Evolutionary conservation across 1,140 invertebrate genomes (phyloP), one percentile per base, ranked within the genome.

Genomic region (Zaprionus vittiger): DNA sequence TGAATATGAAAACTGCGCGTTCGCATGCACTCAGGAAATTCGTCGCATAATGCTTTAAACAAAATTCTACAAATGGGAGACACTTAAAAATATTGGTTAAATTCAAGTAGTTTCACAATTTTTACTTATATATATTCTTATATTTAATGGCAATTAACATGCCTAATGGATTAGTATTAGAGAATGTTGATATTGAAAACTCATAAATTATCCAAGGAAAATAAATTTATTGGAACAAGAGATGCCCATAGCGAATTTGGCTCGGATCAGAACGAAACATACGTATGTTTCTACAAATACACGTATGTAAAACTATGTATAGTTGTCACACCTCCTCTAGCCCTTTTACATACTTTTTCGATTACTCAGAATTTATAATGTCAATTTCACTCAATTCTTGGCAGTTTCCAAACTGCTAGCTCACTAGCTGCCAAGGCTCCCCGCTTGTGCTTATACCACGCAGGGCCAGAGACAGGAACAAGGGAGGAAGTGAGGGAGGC

Each of bases 1-100:
- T 81, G 66, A 79, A 81, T 81, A 79, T 81, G 70, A 81, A 72
- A 77, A 63, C 49, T 59, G 54, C 17, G 17, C 54, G 15, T 38
- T 15, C 37, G 14, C 37, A 38, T 12, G 26, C 26, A 41, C 66
- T 22, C 59, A 74, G 37, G 68, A 76, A 72, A 24, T 52, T 20
- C 11, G 9, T 24, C 20, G 47, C 47, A 24, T 22, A 47, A 22
- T 1, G 20, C 47, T 24, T 52, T 52, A 52, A 52, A 14, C 20
- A 14, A 22, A 52, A 5, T 52, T 5, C 0, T 52, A 11, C 17
- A 49, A 49, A 22, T 9, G 7, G 9, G 20, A 14, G 7, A 49
- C 20, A 14, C 17, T 44, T 5, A 49, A 5, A 52, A 31, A 24
- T 55, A 55, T 55, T 26, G 47, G 24, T 52, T n/a, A 9, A 47